phyloP scores from a whole-genome alignment of 2,888 invertebrate genomes.

The Craniophora ligustri region DNA sequence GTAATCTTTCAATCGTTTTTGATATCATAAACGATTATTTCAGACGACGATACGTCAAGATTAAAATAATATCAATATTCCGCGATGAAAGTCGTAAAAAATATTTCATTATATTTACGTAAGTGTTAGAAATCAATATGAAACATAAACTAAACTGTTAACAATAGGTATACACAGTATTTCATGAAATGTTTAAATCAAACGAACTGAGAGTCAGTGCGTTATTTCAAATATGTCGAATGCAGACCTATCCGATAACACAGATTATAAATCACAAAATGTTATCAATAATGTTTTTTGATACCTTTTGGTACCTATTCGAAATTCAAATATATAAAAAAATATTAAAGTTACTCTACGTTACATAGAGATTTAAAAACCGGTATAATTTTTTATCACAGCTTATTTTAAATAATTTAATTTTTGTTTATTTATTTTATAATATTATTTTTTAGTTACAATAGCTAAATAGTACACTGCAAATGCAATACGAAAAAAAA shows the following conservation, averaged over 20 bases:
- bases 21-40: too few species aligned
- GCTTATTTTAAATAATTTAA: too few species aligned
- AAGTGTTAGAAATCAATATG: too few species aligned
- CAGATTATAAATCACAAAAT: not conserved
- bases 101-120: too few species aligned
- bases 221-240: not conserved
- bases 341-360: not conserved
- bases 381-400: too few species aligned
- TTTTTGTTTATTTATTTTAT: too few species aligned
- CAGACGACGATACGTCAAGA: too few species aligned
- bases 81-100: too few species aligned
- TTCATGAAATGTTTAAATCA: not conserved
- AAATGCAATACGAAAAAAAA: not conserved
- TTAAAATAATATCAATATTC: too few species aligned
- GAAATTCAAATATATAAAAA: not conserved
- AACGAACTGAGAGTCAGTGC: not conserved
- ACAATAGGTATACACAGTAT: not conserved
- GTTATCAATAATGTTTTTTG: not conserved
- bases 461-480: not conserved
- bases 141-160: too few species aligned
- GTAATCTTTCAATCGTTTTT: too few species aligned
- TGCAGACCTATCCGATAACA: constrained; percentile 3
- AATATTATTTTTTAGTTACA: too few species aligned
- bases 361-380: not conserved
- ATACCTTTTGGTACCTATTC: not conserved